phyloP scores from a whole-genome alignment of 2,888 invertebrate species.

The Drosophila mimetica region DNA sequence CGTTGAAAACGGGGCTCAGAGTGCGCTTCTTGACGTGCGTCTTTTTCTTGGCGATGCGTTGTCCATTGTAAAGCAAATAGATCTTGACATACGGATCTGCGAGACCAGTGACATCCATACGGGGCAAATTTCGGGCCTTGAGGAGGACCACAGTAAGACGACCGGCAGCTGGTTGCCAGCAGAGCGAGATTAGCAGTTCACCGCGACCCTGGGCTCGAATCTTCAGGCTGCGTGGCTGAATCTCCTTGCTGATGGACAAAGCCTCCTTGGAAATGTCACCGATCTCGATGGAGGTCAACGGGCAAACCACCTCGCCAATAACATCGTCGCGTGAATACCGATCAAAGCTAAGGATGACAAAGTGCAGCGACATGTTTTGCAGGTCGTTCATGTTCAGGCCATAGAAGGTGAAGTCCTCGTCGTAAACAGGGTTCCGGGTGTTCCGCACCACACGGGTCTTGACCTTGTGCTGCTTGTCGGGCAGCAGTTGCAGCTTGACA shows the following conservation, averaged over 20 bases:
- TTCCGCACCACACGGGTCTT: constrained; percentile 98
- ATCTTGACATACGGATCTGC: constrained; percentile 99
- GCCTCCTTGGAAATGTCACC: constrained; percentile 91
- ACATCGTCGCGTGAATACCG: constrained; percentile 99
- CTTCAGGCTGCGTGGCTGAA: constrained; percentile 96
- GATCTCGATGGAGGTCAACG: constrained; percentile 88
- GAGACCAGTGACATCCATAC: constrained; percentile 98
- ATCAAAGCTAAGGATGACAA: constrained; percentile 97
- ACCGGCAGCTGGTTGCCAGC: constrained; percentile 99
- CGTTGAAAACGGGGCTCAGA: constrained; percentile 99
- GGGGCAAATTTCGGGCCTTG: constrained; percentile 98
- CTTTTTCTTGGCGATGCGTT: constrained; percentile 99
- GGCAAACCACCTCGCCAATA: constrained; percentile 97
- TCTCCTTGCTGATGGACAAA: constrained; percentile 93
- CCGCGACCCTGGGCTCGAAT: constrained; percentile 97
- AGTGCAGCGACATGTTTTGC: constrained; percentile 95
- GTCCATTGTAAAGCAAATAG: constrained; percentile 98
- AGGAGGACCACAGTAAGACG: constrained; percentile 97
- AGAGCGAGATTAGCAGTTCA: constrained; percentile 96
- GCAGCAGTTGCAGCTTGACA: constrained; percentile 97
- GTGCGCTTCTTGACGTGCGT: constrained; percentile 99
- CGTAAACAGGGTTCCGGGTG: constrained; percentile 97
- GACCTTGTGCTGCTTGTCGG: constrained; percentile 98
- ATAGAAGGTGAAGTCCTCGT: constrained; percentile 99
- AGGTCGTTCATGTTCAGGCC: constrained; percentile 95